A percentile compares a stretch with the other conserved stretches of the same genome.
Conservation (phyloP, 2,113 vertebrate genomes). For the Cavia aperea region DNA sequence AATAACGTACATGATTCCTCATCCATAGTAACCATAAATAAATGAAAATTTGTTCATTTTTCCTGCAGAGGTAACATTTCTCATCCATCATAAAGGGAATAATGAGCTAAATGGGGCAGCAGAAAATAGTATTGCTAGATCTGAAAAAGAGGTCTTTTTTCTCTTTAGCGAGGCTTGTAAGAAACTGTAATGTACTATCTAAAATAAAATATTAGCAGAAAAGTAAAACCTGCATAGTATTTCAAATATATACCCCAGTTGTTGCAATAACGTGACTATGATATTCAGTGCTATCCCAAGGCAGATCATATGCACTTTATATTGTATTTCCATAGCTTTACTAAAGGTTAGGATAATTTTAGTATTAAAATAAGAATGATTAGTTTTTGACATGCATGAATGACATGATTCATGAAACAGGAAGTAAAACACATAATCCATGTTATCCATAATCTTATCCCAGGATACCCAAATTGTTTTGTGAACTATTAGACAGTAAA, state of each 20-base stretch:
- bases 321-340: not conserved
- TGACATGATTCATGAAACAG: not conserved
- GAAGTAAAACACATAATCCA: not conserved
- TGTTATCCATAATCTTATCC: not conserved
- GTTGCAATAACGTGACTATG: not conserved
- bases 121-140: not conserved
- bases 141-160: not conserved
- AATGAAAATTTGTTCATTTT: not conserved
- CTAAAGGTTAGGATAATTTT: not conserved
- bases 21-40: not conserved
- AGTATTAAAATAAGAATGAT: slow-evolving; percentile 9
- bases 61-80: not conserved
- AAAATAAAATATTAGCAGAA: slow-evolving; percentile 2
- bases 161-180: not conserved
- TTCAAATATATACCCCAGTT: not conserved
- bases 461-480: not conserved
- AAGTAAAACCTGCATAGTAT: not conserved
- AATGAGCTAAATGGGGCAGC: not conserved
- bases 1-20: not conserved
- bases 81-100: not conserved
- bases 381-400: not conserved
- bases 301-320: not conserved
- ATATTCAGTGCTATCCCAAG: not conserved
- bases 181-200: not conserved
- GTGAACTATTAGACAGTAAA: not conserved